Conservation (phyloP, 1,140 invertebrate species). For the Caenorhabditis briggsae region DNA sequence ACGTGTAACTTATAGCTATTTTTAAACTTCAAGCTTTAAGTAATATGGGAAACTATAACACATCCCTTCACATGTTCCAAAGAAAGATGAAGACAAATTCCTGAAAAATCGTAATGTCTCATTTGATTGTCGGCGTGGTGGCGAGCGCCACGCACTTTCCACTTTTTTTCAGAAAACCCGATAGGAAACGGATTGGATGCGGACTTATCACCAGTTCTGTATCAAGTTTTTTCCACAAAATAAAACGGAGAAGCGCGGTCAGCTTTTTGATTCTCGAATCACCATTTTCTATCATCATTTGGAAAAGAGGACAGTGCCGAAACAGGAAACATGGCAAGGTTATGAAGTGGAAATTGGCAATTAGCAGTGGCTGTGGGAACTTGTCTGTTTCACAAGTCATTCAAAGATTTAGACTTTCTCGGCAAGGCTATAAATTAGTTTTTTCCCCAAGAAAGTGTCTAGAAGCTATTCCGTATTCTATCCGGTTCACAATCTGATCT, state of each 20-base stretch:
- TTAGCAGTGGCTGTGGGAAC: conserved; percentile 11
- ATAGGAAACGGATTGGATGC: conserved; percentile 17
- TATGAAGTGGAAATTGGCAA: conserved; percentile 50
- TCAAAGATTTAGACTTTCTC: not conserved
- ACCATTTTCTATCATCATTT: conserved; percentile 24
- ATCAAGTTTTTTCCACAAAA: conserved; percentile 35
- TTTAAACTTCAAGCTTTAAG: too few relatives aligned
- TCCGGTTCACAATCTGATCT: conserved; percentile 40
- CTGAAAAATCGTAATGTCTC: conserved; percentile 31
- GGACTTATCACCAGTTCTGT: conserved; percentile 54
- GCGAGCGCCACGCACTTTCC: conserved; percentile 35
- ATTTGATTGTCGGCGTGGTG: conserved; percentile 3
- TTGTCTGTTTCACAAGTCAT: not conserved
- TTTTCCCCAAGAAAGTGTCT: conserved; percentile 4
- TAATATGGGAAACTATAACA: too few relatives aligned
- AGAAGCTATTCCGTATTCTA: conserved; percentile 26
- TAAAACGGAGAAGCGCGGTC: conserved; percentile 45
- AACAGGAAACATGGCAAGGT: not conserved
- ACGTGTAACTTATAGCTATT: too few relatives aligned
- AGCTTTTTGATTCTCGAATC: conserved; percentile 52
- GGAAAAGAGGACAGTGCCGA: conserved; percentile 18
- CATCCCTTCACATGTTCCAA: not conserved
- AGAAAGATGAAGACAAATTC: conserved; percentile 18
- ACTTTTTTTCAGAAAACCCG: not conserved
- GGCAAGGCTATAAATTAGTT: conserved; percentile 22